These are phyloP conservation scores for Philaenus spumarius DNA, from an alignment of 1,140 invertebrate genomes.

Conservation along the genomic window DNA sequence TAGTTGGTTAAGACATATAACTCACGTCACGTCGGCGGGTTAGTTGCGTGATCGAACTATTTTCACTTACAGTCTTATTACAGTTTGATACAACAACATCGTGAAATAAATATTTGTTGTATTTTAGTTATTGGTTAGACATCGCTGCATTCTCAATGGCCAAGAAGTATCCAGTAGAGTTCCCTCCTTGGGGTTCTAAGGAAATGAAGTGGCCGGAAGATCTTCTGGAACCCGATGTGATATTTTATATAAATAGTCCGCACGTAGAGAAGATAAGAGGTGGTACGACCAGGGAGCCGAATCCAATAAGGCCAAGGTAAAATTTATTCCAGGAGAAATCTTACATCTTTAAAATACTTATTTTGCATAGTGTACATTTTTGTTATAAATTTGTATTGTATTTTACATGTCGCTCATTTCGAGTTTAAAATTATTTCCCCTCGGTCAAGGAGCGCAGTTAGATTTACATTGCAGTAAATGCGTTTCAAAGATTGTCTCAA, in stretches of 20 bases:
- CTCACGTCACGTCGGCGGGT: too few relatives aligned
- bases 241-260: conserved; percentile 4
- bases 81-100: too few relatives aligned
- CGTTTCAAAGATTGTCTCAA: too few relatives aligned
- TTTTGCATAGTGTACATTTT: not conserved
- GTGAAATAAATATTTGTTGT: too few relatives aligned
- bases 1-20: too few relatives aligned
- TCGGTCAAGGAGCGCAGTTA: too few relatives aligned
- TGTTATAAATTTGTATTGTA: not conserved
- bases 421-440: not conserved
- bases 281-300: not conserved
- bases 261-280: not conserved
- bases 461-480: too few relatives aligned
- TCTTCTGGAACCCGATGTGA: conserved; percentile 1
- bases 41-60: too few relatives aligned
- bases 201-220: conserved; percentile 3
- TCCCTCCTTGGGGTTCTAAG: conserved; percentile 2
- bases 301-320: not conserved
- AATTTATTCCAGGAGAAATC: too few relatives aligned
- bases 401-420: not conserved
- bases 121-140: conserved; percentile 5
- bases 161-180: conserved; percentile 1
- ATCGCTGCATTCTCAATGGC: conserved; percentile 3
- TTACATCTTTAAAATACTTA: not conserved
- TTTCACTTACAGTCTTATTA: too few relatives aligned